Percentiles rank a stretch among this genome's conserved stretches.
These are phyloP conservation scores for Otolemur crassicaudatus DNA, from an alignment of 2,797 vertebrate genomes.

Conservation along the genomic window DNA sequence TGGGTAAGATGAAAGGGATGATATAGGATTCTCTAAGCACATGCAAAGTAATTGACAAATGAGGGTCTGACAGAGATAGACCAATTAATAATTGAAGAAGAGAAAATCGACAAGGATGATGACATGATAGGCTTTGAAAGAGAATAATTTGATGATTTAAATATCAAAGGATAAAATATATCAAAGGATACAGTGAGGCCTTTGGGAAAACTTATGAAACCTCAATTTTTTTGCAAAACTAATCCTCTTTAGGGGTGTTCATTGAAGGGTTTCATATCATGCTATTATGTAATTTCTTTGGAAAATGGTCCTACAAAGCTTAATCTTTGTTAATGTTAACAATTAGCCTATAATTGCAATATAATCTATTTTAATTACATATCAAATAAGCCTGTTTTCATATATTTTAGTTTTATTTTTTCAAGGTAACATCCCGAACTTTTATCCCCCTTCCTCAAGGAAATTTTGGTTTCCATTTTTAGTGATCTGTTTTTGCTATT, in stretches of 20 bases:
- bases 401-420: neutral
- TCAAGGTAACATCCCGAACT: neutral
- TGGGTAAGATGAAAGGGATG: conserved; percentile 63
- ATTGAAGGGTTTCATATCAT: neutral
- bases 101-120: conserved; percentile 59
- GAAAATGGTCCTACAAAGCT: conserved; percentile 6
- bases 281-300: neutral
- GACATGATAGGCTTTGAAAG: conserved; percentile 37
- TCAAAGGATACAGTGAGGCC: conserved; percentile 49
- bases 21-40: conserved; percentile 41
- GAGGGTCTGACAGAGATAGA: conserved; percentile 45
- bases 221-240: neutral
- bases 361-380: neutral
- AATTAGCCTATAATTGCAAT: neutral
- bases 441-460: neutral
- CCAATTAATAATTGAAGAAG: conserved; percentile 71
- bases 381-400: neutral
- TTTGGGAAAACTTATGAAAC: conserved; percentile 57
- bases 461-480: neutral
- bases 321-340: conserved; percentile 51
- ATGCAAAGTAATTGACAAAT: conserved; percentile 59
- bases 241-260: neutral
- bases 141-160: conserved; percentile 69
- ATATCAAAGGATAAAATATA: conserved; percentile 74
- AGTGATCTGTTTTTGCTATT: neutral